Evolutionary conservation across 2,888 invertebrate species (phyloP), one percentile per base, ranked within the genome.

Genomic region (Diarsia rubi): DNA sequence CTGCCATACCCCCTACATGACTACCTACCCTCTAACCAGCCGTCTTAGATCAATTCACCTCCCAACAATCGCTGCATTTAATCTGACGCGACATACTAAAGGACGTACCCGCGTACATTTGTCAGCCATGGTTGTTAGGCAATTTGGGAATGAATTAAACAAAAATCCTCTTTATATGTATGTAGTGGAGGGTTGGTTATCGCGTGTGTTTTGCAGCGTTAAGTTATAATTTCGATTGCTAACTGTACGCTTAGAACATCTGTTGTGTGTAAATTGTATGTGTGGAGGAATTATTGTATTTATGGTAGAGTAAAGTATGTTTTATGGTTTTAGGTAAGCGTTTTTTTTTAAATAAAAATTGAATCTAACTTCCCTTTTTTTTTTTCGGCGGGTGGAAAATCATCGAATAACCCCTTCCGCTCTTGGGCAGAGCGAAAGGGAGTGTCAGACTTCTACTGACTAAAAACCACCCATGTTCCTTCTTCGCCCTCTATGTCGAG

Each of bases 21-120:
- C 62, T 31, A 9, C 66, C 31, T 31, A 47, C 78, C 85, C 84
- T 73, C 63, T 70, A 65, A 77, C 84, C 78, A 67, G 76, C 85
- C 81, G 86, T 87, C 88, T 86, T 87, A 88, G 85, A 90, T 91
- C 91, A 90, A 88, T 91, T 90, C 89, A 87, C 86, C 87, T 85
- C 85, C 70, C 85, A 75, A 81, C 78, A 82, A 86, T 86, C 84
- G 86, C 86, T 87, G 87, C 89, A 86, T 89, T 90, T 90, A 92
- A 92, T 92, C 90, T 89, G 82, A 83, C 85, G 85, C 86, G 88
- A 92, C 92, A 92, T 85, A 91, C 80, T 89, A 90, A 86, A 92
- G 92, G 92, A 90, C 89, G 91, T 85, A 80, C 90, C 90, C 86
- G 47, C 80, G 88, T 86, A 90, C 91, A 91, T 92, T 91, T 90